Conservation (phyloP, 1,140 invertebrate species). For the Coboldia fuscipes region DNA sequence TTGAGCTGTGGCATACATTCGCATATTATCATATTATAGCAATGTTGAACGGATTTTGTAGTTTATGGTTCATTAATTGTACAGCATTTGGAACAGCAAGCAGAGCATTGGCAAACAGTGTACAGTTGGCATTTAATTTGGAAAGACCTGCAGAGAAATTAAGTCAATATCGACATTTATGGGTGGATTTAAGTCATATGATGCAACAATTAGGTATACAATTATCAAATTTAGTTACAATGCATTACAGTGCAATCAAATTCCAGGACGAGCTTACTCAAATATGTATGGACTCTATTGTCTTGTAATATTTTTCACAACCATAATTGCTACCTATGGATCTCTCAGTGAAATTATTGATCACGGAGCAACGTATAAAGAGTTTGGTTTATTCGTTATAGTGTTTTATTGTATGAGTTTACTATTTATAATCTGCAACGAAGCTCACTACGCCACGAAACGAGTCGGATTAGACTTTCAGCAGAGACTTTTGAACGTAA, state of each 20-base stretch:
- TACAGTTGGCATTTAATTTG: constrained; percentile 31
- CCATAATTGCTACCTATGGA: constrained; percentile 40
- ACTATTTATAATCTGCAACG: constrained; percentile 43
- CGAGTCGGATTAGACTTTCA: constrained; percentile 39
- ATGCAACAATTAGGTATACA: constrained; percentile 39
- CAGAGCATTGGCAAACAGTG: constrained; percentile 29
- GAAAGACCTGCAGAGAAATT: constrained; percentile 33
- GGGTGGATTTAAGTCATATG: constrained; percentile 46
- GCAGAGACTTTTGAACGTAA: constrained; percentile 36
- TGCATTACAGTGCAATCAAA: background rate
- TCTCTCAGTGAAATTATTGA: constrained; percentile 42
- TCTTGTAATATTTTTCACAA: constrained; percentile 42
- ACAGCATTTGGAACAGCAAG: constrained; percentile 39
- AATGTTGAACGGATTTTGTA: constrained; percentile 42
- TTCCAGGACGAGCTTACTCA: constrained; percentile 35
- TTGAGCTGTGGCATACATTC: constrained; percentile 40
- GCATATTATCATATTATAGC: constrained; percentile 45
- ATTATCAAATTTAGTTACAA: background rate
- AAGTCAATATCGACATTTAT: constrained; percentile 37
- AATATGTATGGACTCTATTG: constrained; percentile 50
- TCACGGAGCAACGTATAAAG: constrained; percentile 40
- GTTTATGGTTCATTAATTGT: constrained; percentile 41
- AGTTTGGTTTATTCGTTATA: constrained; percentile 40
- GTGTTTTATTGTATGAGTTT: constrained; percentile 41
- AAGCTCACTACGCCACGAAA: constrained; percentile 36